These are phyloP conservation scores for Anguilla anguilla DNA, from an alignment of 2,797 vertebrate genomes.

Conservation along the genomic window DNA sequence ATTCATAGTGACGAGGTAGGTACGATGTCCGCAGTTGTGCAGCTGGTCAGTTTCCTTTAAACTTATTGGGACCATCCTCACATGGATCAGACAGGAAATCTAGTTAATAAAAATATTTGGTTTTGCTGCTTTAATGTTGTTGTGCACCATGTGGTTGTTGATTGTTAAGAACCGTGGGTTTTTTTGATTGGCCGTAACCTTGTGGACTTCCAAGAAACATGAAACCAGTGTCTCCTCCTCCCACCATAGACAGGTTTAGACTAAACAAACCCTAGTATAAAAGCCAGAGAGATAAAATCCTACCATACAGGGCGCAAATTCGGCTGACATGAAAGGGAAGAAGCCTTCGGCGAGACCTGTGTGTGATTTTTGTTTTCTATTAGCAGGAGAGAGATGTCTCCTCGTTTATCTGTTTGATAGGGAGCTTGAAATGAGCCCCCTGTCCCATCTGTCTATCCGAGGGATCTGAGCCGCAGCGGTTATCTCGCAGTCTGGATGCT, in stretches of 20 bases:
- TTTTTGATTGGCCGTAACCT: background rate
- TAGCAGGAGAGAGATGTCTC: constrained; percentile 36
- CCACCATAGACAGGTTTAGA: constrained; percentile 43
- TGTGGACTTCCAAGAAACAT: background rate
- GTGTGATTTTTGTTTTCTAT: constrained; percentile 39
- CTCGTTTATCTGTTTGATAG: constrained; percentile 30
- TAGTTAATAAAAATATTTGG: background rate
- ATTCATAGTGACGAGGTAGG: background rate
- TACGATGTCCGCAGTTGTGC: background rate
- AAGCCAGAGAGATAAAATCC: constrained; percentile 41
- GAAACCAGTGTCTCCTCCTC: constrained; percentile 8
- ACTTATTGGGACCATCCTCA: background rate
- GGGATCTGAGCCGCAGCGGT: constrained; percentile 31
- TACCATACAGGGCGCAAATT: constrained; percentile 27
- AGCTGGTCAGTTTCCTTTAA: background rate
- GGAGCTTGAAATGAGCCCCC: constrained; percentile 28
- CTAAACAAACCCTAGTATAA: constrained; percentile 48
- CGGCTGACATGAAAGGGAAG: background rate
- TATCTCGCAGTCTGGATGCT: constrained; percentile 17
- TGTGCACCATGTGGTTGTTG: background rate
- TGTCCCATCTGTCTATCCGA: constrained; percentile 22
- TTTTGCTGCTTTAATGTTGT: background rate
- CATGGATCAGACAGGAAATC: background rate
- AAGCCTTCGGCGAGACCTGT: background rate
- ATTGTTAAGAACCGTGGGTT: background rate